These are phyloP conservation scores for Muscidifurax raptorellus DNA, from an alignment of 1,140 invertebrate genomes.

Conservation along the genomic window DNA sequence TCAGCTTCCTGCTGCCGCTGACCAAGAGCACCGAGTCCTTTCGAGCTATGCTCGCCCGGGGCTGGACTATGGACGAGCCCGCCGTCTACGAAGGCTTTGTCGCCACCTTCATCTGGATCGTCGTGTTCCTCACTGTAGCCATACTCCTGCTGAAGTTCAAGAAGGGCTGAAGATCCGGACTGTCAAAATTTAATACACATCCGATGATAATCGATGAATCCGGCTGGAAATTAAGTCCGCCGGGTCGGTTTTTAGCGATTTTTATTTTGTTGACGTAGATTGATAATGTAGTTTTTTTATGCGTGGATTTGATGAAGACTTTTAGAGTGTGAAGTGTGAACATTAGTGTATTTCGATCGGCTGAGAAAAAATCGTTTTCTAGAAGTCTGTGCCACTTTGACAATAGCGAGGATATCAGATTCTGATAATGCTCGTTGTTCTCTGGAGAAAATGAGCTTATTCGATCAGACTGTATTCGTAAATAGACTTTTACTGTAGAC, in stretches of 20 bases:
- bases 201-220: neutral
- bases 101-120: constrained; percentile 89
- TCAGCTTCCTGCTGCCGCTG: constrained; percentile 89
- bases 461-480: neutral
- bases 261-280: neutral
- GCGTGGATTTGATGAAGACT: neutral
- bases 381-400: neutral
- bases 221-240: neutral
- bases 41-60: constrained; percentile 89
- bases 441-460: neutral
- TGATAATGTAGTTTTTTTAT: neutral
- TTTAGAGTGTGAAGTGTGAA: neutral
- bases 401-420: neutral
- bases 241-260: neutral
- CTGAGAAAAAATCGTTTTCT: neutral
- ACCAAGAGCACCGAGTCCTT: constrained; percentile 96
- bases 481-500: neutral
- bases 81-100: constrained; percentile 92
- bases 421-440: neutral
- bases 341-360: neutral
- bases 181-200: neutral
- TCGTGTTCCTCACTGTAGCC: constrained; percentile 86
- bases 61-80: constrained; percentile 86
- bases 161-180: constrained; percentile 78
- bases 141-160: constrained; percentile 89